These are phyloP conservation scores for Octodon degus DNA, from an alignment of 2,113 vertebrate genomes.

Conservation along the genomic window DNA sequence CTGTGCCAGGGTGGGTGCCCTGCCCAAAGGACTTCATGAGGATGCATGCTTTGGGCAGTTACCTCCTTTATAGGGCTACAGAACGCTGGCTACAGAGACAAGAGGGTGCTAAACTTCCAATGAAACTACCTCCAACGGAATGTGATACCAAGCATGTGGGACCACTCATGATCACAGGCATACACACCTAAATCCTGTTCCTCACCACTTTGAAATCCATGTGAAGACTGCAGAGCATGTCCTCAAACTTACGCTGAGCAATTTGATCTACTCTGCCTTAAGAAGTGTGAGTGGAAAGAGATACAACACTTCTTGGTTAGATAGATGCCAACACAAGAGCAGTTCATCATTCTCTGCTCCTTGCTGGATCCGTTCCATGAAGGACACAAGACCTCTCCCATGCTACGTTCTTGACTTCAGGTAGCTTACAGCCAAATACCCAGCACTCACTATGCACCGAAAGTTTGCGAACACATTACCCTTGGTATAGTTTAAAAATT, in stretches of 20 bases:
- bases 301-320: background rate
- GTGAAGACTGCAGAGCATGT: background rate
- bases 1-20: background rate
- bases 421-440: background rate
- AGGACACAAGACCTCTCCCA: background rate
- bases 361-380: background rate
- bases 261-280: background rate
- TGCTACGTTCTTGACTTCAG: background rate
- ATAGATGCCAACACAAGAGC: background rate
- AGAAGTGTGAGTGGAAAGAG: background rate
- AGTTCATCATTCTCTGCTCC: background rate
- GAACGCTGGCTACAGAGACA: background rate
- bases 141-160: background rate
- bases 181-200: background rate
- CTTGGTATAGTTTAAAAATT: background rate
- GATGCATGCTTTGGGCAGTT: background rate
- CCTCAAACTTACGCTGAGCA: background rate
- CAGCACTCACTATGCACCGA: background rate
- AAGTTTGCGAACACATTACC: background rate
- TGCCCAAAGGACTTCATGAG: background rate
- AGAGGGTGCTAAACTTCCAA: background rate
- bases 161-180: background rate
- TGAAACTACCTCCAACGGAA: background rate
- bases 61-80: background rate
- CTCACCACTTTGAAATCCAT: background rate